phyloP scores from a whole-genome alignment of 2,888 invertebrate species.

The Drosophila macrospina region DNA sequence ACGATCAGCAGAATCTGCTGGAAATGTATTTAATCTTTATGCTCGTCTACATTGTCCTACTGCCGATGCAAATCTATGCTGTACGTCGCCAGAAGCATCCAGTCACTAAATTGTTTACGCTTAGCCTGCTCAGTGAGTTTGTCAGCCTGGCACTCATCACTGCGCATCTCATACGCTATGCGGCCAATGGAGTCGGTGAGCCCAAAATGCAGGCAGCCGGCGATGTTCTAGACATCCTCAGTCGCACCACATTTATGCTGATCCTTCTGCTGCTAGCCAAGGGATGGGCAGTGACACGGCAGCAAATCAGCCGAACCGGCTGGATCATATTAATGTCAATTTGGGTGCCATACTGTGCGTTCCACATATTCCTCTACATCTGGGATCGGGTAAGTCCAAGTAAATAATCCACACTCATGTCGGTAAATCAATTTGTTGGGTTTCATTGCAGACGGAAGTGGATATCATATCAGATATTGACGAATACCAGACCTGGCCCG shows the following conservation, averaged over 20 bases:
- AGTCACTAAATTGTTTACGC: conserved; percentile 95
- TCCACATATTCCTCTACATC: conserved; percentile 96
- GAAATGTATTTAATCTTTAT: conserved; percentile 96
- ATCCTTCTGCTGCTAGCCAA: conserved; percentile 96
- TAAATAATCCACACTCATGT: neutral
- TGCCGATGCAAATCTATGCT: conserved; percentile 96
- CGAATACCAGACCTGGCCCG: conserved; percentile 99
- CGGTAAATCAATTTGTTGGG: neutral
- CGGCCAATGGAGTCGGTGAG: conserved; percentile 95
- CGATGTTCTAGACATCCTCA: conserved; percentile 96
- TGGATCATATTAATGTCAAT: conserved; percentile 87
- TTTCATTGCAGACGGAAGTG: conserved; percentile 92
- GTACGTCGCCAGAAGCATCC: conserved; percentile 95
- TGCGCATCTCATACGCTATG: conserved; percentile 94
- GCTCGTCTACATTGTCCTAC: conserved; percentile 92
- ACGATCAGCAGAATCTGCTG: conserved; percentile 96
- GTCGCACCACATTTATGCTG: conserved; percentile 97
- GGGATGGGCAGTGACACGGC: conserved; percentile 97
- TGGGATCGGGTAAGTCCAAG: conserved; percentile 94
- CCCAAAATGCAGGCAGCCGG: conserved; percentile 93
- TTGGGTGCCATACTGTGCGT: conserved; percentile 96
- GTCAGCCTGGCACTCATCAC: conserved; percentile 94
- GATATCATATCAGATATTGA: conserved; percentile 98
- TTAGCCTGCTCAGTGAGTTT: conserved; percentile 94
- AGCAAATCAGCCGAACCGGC: conserved; percentile 94